Evolutionary conservation across 2,113 vertebrate genomes (phyloP), one percentile per base, ranked within the genome.

Genomic region (Sphaerodactylus townsendi): DNA sequence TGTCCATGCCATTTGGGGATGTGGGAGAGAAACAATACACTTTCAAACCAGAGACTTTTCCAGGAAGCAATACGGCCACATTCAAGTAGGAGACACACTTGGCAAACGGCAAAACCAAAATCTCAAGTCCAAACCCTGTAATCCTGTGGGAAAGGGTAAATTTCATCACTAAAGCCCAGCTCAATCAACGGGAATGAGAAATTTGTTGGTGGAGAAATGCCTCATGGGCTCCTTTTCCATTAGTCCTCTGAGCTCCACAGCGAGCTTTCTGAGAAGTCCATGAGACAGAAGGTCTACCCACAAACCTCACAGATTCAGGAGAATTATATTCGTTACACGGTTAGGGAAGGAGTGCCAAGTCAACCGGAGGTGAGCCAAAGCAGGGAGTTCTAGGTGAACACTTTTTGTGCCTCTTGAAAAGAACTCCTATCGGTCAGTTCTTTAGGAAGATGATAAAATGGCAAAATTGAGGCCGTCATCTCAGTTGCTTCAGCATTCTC

Each of bases 191-290:
- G 19, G 53, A 2, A 3, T 1, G 70, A 72, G 65, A 50, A 81
- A 79, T 46, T 37, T 2, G 53, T 9, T 11, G 39, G 5, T 37
- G 3, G 41, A 84, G 14, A 1, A 59, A 69, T 81, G 79, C n/a
- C 64, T 76, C 44, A 35, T 39, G 79, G 30, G 15, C 81, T 73
- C 53, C 64, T 81, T 25, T 30, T 56, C n/a, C n/a, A 59, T 70
- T 81, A 77, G 76, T 70, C 79, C 72, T 62, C 66, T 70, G 85
- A 81, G 65, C 44, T 44, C 30, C 68, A 70, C 50, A 10, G 33
- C 44, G 64, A n/a, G 25, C 39, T 77, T 86, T 86, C 85, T 77
- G 48, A 70, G 66, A 81, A 82, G 66, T 84, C 75, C 53, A 71
- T n/a, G 41, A 82, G 65, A 70, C 85, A 64, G 6, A 48, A 75